Conservation (phyloP, 2,888 invertebrate genomes). For the Anoplius nigerrimus region DNA sequence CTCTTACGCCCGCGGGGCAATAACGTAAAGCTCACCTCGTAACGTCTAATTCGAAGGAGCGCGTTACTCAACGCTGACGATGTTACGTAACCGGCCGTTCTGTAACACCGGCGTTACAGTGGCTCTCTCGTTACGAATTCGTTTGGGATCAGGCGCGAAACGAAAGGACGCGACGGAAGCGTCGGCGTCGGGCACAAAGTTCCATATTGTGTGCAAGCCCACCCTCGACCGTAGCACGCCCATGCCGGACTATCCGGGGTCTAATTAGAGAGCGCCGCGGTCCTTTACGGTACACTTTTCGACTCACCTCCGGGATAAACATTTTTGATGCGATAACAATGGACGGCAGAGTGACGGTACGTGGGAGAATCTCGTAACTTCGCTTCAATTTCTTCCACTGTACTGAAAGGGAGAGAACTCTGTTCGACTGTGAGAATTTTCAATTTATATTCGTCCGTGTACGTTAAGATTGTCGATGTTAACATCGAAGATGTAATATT, state of each 20-base stretch:
- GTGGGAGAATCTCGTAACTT: too few species aligned
- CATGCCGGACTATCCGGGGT: neutral
- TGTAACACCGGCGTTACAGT: slow-evolving; percentile 55
- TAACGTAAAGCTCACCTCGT: slow-evolving; percentile 51
- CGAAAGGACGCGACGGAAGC: slow-evolving; percentile 44
- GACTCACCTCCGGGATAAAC: too few species aligned
- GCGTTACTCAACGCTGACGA: slow-evolving; percentile 52
- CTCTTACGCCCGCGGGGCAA: slow-evolving; percentile 39
- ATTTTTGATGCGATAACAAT: too few species aligned
- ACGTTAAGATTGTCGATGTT: too few species aligned
- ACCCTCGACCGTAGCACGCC: slow-evolving; percentile 18
- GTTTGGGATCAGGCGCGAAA: slow-evolving; percentile 50
- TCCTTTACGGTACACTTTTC: too few species aligned
- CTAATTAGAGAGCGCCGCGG: neutral
- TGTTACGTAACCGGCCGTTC: slow-evolving; percentile 56
- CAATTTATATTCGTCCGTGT: too few species aligned
- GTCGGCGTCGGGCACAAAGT: slow-evolving; percentile 19
- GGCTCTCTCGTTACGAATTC: slow-evolving; percentile 54
- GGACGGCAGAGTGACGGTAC: too few species aligned
- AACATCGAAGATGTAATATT: too few species aligned
- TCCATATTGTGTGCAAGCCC: too few species aligned
- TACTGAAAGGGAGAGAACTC: too few species aligned
- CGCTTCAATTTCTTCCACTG: too few species aligned
- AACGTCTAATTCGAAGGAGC: slow-evolving; percentile 56
- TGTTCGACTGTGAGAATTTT: too few species aligned